Base-by-base conservation (phyloP, 2,113 vertebrate species). In the Panurus biarmicus region DNA sequence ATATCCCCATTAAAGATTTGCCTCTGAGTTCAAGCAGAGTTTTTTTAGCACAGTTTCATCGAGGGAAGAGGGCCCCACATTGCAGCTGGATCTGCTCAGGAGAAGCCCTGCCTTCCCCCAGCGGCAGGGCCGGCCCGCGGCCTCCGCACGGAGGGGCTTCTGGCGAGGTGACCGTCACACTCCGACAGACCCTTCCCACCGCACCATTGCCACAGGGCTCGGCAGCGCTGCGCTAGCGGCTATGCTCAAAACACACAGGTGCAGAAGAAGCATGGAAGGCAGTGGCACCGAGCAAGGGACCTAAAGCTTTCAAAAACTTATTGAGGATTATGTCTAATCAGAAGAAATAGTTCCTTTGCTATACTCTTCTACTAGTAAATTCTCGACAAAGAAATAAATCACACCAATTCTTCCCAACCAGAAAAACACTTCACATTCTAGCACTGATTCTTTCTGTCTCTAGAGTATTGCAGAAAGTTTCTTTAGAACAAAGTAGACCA, bases 281-380 rank as follows among this genome's bases (percentile, higher is more conserved):
- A 85, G 53, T 5, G 67, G 58, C 29, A 62, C 67, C 19, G 7
- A 87, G 78, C 84, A 66, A 79, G 57, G 75, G 78, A 75, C 42
- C 47, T 75, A 96, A 94, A 97, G 83, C 89, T 92, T 50, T 50
- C 74, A 76, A 87, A 96, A 95, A 86, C 67, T 77, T 38, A 40
- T 64, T 94, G 92, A 94, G 95, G 94, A 90, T 94, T 96, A 96
- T 95, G 89, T 94, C 90, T 77, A 66, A 90, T 44, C 42, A 70
- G 67, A 96, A 47, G 48, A 79, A 94, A 92, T 3, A 61, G 35
- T 72, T 90, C 60, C 70, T 93, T 86, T 48, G 21, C 77, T 76
- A 50, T 75, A 61, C 62, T 76, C 74, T 90, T 64, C 85, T 44
- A 60, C 57, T 26, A 78, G 47, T 85, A 87, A 95, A 95, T 86